Conservation (phyloP, 2,797 vertebrate species). For the Fistularia tabacaria region DNA sequence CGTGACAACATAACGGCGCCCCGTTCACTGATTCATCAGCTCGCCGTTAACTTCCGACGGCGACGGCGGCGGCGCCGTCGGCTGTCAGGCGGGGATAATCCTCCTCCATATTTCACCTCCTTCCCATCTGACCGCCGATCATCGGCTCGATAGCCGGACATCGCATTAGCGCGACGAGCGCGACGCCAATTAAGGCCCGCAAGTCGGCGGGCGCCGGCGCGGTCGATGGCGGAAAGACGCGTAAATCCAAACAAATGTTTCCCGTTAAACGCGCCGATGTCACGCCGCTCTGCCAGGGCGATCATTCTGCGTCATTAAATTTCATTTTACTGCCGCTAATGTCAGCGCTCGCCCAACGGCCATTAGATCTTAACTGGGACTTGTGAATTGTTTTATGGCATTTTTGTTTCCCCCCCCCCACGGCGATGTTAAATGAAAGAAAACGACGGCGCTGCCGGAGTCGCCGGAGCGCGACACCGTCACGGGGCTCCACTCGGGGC, state of each 20-base stretch:
- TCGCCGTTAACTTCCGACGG: too few species aligned
- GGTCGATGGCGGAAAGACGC: conserved; percentile 16
- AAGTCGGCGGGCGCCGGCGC: background rate
- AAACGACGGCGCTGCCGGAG: background rate
- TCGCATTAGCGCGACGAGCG: background rate
- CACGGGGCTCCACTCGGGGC: too few species aligned
- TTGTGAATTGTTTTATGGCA: conserved; percentile 19
- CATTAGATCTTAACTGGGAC: conserved; percentile 20
- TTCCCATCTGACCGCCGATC: too few species aligned
- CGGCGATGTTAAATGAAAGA: conserved; percentile 16
- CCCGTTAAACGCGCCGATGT: conserved; percentile 33
- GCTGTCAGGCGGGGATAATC: too few species aligned
- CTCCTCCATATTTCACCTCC: too few species aligned
- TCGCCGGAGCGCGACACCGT: too few species aligned
- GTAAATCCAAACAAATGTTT: conserved; percentile 45
- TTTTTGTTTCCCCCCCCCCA: conserved; percentile 5
- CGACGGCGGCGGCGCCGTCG: too few species aligned
- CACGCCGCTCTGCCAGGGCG: conserved; percentile 40
- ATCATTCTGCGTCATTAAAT: conserved; percentile 56
- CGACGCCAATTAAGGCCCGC: conserved; percentile 6
- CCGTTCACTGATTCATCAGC: too few species aligned
- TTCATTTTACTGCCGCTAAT: conserved; percentile 34
- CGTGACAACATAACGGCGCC: too few species aligned
- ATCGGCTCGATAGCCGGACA: too few species aligned
- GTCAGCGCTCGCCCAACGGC: conserved; percentile 26